Evolutionary conservation across 2,888 invertebrate species (phyloP), one percentile per base, ranked within the genome.

Genomic region (Apotomis betuletana): DNA sequence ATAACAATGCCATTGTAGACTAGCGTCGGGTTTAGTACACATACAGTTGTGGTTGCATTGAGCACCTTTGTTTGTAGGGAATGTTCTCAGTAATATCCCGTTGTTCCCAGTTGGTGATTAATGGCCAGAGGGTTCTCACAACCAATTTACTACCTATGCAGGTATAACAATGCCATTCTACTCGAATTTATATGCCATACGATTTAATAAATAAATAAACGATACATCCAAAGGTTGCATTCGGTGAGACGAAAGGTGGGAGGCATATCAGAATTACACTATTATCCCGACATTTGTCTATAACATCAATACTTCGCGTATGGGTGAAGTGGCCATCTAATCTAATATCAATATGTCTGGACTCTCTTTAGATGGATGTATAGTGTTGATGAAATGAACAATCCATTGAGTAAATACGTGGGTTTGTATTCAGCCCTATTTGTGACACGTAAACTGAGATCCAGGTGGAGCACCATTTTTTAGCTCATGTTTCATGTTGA

Each of bases 401-500:
- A 85, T 77, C 82, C 84, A 84, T 57, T 77, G 72, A 0, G 78
- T 67, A 58, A 80, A 79, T 54, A 78, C 60, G 8, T 79, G 72
- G 44, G 63, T 67, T 70, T 78, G 77, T 69, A 80, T 82, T 81
- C 82, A 86, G 8, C 82, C 80, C 67, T 72, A 76, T 27, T 77
- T 74, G 75, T 77, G 77, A 64, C 77, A 78, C 57, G 73, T 75
- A 55, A 55, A 55, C 55, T 55, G 55, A 55, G 55, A 55, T 36
- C 55, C 81, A 49, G 81, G 76, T 67, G 84, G 83, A 36, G 83
- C 78, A 41, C 81, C 80, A 65, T 79, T 75, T 72, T 80, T 74
- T 51, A 84, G 71, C 38, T 77, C 77, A 3, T 74, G 74, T 49
- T 79, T 77, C 83, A 83, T 82, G 54, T 80, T 67, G 68, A 78